Percentiles rank a stretch among this genome's conserved stretches.
Conservation (phyloP, 64 coral and sea anemone species). For the Platygyra sinensis region DNA sequence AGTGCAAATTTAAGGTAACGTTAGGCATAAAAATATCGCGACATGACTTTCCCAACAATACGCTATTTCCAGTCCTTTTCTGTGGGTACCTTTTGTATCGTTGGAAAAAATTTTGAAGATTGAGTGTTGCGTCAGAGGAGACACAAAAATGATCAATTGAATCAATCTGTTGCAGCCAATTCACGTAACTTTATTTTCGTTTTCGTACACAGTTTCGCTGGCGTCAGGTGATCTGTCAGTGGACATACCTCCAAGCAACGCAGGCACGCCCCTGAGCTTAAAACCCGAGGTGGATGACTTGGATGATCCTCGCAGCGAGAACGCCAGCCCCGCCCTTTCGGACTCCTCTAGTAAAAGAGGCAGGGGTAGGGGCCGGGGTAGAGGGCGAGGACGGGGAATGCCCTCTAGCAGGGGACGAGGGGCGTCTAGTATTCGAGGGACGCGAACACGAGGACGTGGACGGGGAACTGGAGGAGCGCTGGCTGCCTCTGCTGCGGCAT, state of each 20-base stretch:
- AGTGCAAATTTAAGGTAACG: no score
- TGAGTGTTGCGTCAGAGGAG: no score
- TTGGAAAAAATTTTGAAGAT: no score
- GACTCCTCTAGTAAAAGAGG: slow-evolving; percentile 58
- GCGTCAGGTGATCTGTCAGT: slow-evolving; percentile 76
- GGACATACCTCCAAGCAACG: slow-evolving; percentile 56
- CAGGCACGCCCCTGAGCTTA: slow-evolving; percentile 68
- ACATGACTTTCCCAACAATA: no score
- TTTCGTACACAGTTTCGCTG: slow-evolving; percentile 58
- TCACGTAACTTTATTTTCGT: neutral
- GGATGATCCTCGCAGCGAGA: slow-evolving; percentile 68
- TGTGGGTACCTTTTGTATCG: no score
- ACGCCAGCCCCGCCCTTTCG: slow-evolving; percentile 55
- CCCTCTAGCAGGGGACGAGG: slow-evolving; percentile 52
- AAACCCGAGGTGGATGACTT: slow-evolving; percentile 78
- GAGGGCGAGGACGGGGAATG: slow-evolving; percentile 50
- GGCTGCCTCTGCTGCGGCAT: slow-evolving; percentile 95
- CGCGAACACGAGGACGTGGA: slow-evolving; percentile 79
- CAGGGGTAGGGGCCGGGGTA: slow-evolving; percentile 66
- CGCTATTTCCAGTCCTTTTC: no score
- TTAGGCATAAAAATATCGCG: no score
- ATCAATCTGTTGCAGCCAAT: neutral
- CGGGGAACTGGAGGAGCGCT: slow-evolving; percentile 86
- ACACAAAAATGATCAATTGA: no score
- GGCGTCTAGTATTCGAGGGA: slow-evolving; percentile 58